Percentiles rank a stretch among this genome's conserved stretches.
Evolutionary conservation across 2,797 vertebrate species (phyloP).

Genomic region (Psittacula echo): DNA sequence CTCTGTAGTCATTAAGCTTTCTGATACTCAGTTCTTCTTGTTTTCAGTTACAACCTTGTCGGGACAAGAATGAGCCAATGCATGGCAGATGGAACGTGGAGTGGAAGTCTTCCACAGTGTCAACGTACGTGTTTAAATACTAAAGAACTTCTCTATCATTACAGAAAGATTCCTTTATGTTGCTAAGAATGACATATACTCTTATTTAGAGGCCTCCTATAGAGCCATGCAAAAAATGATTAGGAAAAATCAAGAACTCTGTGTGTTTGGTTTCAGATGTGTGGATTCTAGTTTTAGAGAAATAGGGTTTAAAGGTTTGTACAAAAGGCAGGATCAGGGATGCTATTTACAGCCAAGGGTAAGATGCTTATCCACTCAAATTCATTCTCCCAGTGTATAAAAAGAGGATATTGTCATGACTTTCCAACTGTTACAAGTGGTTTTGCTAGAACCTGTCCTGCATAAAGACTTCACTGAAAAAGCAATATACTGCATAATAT

Average conservation of each 20-base stretch:
- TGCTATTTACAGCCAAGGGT: constrained; percentile 39
- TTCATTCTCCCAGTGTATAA: background rate
- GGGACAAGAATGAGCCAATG: constrained; percentile 83
- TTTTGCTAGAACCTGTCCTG: background rate
- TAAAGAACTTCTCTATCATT: background rate
- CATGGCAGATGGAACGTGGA: constrained; percentile 86
- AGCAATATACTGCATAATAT: background rate
- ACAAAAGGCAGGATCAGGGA: constrained; percentile 32
- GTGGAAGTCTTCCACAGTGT: constrained; percentile 78
- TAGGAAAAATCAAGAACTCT: background rate
- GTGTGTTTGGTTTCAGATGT: background rate
- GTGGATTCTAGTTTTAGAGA: background rate
- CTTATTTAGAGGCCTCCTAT: background rate
- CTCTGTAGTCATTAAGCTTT: background rate
- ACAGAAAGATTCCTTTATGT: background rate
- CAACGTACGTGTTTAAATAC: constrained; percentile 77
- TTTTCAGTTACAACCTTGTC: constrained; percentile 82
- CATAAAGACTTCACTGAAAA: background rate
- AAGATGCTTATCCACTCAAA: constrained; percentile 31
- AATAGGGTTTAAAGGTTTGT: constrained; percentile 10
- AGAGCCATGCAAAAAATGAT: background rate
- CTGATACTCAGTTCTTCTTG: background rate
- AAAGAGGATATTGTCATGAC: background rate
- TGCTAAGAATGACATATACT: background rate
- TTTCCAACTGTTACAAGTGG: background rate